These are phyloP conservation scores for Triplophysa siluroides DNA, from an alignment of 2,113 vertebrate genomes.

Conservation along the genomic window DNA sequence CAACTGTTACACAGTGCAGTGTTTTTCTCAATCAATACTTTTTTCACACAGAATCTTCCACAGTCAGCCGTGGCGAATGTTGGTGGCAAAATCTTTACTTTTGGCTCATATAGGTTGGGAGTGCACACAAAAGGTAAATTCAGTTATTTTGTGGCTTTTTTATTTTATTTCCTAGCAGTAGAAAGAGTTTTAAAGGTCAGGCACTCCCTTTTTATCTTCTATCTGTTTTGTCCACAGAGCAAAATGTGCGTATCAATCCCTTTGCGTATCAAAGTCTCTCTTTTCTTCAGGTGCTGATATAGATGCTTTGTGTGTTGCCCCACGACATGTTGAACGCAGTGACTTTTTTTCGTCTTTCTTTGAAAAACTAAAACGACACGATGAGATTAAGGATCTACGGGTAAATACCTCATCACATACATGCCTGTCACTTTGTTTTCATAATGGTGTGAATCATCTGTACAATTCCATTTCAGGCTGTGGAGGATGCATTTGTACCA, in stretches of 20 bases:
- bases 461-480: slow-evolving; percentile 77
- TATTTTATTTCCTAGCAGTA: not conserved
- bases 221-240: not conserved
- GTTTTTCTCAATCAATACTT: not conserved
- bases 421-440: not conserved
- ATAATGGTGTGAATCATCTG: not conserved
- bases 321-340: slow-evolving; percentile 89
- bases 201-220: not conserved
- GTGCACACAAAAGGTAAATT: slow-evolving; percentile 97
- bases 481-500: slow-evolving; percentile 97
- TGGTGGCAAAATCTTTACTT: slow-evolving; percentile 95
- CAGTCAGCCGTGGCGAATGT: slow-evolving; percentile 79
- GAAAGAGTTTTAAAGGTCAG: not conserved
- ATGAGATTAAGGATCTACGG: slow-evolving; percentile 91
- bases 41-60: slow-evolving; percentile 81
- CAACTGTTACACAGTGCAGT: not conserved
- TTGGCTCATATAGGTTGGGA: slow-evolving; percentile 94
- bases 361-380: slow-evolving; percentile 90
- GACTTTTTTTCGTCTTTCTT: slow-evolving; percentile 98
- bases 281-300: slow-evolving; percentile 90
- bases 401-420: slow-evolving; percentile 67
- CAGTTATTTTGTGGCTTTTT: not conserved
- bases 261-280: not conserved
- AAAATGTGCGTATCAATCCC: not conserved
- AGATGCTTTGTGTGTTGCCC: slow-evolving; percentile 94